These are phyloP conservation scores for Zaprionus lineosus DNA, from an alignment of 2,888 invertebrate species.

Conservation along the genomic window DNA sequence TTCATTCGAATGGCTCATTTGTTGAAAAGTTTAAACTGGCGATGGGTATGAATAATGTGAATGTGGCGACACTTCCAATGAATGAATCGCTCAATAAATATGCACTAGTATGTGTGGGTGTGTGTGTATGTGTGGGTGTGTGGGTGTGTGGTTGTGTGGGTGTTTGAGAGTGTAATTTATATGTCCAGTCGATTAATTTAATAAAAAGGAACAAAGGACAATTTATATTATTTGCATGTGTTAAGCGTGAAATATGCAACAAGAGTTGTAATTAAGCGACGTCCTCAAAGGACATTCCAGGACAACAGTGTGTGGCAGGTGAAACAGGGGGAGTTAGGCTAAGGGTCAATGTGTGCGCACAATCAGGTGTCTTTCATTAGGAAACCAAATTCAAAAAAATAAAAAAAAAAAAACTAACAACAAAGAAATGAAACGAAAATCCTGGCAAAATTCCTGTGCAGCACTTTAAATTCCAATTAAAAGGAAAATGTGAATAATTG, in stretches of 20 bases:
- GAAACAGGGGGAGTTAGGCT: no score
- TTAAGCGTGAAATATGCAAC: neutral
- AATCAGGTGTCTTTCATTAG: no score
- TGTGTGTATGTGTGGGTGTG: no score
- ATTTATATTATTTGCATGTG: constrained; percentile 21
- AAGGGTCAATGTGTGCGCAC: no score
- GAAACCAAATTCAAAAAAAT: neutral
- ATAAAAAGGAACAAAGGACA: constrained; percentile 11
- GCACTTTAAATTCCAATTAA: constrained; percentile 81
- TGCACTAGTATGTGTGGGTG: neutral
- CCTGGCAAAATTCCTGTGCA: constrained; percentile 33
- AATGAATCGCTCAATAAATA: no score
- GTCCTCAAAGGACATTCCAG: no score
- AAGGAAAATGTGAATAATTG: constrained; percentile 81
- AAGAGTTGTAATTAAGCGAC: constrained; percentile 15
- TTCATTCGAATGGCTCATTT: no score
- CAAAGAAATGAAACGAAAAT: neutral
- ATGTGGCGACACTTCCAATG: no score
- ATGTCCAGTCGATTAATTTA: constrained; percentile 40
- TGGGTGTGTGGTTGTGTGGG: no score
- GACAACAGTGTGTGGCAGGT: no score
- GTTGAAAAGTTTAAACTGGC: no score
- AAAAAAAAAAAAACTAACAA: neutral
- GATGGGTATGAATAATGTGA: no score
- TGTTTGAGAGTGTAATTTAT: constrained; percentile 28